phyloP scores from a whole-genome alignment of 2,797 vertebrate species.

The Argyrosomus regius region DNA sequence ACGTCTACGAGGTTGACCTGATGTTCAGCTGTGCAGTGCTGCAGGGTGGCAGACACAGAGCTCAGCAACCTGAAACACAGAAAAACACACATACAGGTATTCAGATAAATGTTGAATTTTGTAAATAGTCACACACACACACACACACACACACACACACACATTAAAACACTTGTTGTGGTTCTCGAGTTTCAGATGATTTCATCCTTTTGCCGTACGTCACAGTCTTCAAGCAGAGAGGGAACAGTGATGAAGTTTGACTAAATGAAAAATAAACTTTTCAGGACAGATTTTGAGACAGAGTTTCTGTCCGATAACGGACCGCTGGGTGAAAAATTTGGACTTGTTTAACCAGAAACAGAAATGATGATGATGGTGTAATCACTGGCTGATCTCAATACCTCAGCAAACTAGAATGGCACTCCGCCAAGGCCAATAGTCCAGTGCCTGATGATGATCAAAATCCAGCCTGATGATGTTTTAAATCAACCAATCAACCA shows the following conservation, averaged over 20 bases:
- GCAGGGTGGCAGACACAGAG: constrained; percentile 86
- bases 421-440: too few relatives aligned
- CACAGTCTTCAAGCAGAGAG: neutral
- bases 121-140: too few relatives aligned
- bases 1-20: constrained; percentile 83
- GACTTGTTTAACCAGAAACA: too few relatives aligned
- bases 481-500: too few relatives aligned
- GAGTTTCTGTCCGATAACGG: neutral
- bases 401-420: too few relatives aligned
- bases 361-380: too few relatives aligned
- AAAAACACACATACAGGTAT: fast-evolving
- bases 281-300: too few relatives aligned
- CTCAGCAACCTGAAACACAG: constrained; percentile 79
- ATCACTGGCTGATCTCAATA: too few relatives aligned
- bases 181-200: neutral
- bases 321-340: too few relatives aligned
- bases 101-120: neutral
- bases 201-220: neutral
- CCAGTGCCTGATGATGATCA: too few relatives aligned
- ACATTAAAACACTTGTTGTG: neutral
- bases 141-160: too few relatives aligned
- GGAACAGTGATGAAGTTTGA: neutral
- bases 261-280: neutral
- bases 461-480: too few relatives aligned
- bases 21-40: constrained; percentile 91